phyloP scores from a whole-genome alignment of 2,113 vertebrate genomes.

The Stegostoma tigrinum region DNA sequence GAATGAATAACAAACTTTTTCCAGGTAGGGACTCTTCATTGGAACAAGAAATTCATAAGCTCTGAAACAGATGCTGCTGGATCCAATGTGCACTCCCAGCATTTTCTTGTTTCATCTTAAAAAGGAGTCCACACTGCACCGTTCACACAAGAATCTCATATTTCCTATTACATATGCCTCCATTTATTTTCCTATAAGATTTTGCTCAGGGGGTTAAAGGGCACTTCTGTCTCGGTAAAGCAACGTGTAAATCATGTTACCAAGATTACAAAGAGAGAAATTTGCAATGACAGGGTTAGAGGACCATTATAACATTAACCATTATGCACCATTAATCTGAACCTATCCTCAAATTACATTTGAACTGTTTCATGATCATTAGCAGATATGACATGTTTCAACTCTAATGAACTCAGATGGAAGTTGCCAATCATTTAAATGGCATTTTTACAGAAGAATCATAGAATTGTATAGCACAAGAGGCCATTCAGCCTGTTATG shows the following conservation, averaged over 20 bases:
- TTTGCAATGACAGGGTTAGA: not conserved
- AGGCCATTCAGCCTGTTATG: not conserved
- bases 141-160: not conserved
- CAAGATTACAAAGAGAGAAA: not conserved
- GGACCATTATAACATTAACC: not conserved
- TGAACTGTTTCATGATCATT: not conserved
- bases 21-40: not conserved
- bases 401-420: not conserved
- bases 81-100: not conserved
- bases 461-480: not conserved
- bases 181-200: not conserved
- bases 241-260: not conserved
- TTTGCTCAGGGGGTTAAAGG: not conserved
- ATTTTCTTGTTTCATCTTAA: not conserved
- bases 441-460: not conserved
- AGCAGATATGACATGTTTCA: not conserved
- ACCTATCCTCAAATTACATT: not conserved
- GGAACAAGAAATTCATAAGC: not conserved
- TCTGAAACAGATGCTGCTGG: not conserved
- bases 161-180: not conserved
- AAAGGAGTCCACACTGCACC: not conserved
- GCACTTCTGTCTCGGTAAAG: not conserved
- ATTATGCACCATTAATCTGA: not conserved
- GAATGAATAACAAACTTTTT: not conserved
- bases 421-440: not conserved